Conservation (phyloP, 2,888 invertebrate genomes). For the Blera fallax region DNA sequence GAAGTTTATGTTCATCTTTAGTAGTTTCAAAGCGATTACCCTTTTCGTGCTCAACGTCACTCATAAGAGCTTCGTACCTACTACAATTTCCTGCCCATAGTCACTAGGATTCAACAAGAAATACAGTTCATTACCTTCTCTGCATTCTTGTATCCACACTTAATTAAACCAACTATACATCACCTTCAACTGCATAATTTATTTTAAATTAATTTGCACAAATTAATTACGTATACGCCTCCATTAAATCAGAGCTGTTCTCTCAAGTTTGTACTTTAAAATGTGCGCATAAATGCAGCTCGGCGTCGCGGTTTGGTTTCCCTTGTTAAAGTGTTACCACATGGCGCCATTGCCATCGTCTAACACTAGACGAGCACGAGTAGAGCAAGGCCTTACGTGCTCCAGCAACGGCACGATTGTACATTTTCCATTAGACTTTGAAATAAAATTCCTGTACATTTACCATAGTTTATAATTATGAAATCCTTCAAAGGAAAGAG, state of each 20-base stretch:
- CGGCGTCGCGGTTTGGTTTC: not conserved
- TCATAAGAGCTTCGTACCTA: too few relatives aligned
- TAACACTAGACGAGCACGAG: not conserved
- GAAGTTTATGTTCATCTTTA: too few relatives aligned
- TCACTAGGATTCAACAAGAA: too few relatives aligned
- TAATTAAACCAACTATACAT: conserved; percentile 7
- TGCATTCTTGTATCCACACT: not conserved
- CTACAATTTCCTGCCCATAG: too few relatives aligned
- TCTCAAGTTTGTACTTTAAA: not conserved
- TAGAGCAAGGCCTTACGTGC: not conserved
- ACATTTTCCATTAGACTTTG: conserved; percentile 30
- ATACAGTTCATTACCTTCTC: too few relatives aligned
- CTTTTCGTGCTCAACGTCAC: too few relatives aligned
- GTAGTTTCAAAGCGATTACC: too few relatives aligned
- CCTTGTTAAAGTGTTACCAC: not conserved
- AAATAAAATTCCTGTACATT: conserved; percentile 35
- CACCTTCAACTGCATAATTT: conserved; percentile 26
- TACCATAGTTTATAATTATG: conserved; percentile 29
- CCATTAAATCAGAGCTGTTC: conserved; percentile 4
- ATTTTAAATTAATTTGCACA: conserved; percentile 43
- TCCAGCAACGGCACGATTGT: not conserved
- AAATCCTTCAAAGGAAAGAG: conserved; percentile 14
- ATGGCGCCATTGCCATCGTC: not conserved
- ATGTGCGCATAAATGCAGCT: not conserved
- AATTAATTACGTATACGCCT: conserved; percentile 19